Base-by-base conservation (phyloP, 2,888 invertebrate species). In the Eumacrocentrus americanus region DNA sequence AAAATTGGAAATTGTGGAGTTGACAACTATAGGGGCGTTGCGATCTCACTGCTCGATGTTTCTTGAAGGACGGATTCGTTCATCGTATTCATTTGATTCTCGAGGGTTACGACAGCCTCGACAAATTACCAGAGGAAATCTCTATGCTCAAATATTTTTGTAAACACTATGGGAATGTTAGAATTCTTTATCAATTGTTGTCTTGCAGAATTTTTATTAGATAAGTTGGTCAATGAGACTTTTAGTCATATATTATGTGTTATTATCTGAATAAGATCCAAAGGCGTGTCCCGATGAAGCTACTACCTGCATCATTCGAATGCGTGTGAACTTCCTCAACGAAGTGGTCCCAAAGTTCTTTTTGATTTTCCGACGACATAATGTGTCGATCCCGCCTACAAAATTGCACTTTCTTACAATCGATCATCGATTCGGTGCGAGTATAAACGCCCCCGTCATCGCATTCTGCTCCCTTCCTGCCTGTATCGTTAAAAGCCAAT, bases 111-210 rank as follows among this genome's bases (percentile, higher is more conserved):
- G 62, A 71, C 72, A 72, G 60, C 60, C 63, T 34, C 35, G 62
- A 71, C 72, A 72, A 71, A 75, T 76, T 74, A 69, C 67, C 46
- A 58, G 65, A n/a, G n/a, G n/a, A n/a, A n/a, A n/a, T n/a, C n/a
- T n/a, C n/a, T n/a, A n/a, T n/a, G n/a, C n/a, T n/a, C 68, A 69
- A 66, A 71, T 70, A 70, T 69, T 69, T 68, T 62, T 68, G 20
- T 44, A n/a, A 20, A n/a, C 40, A 40, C 18, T 18, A n/a, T n/a
- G n/a, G n/a, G n/a, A n/a, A n/a, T n/a, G n/a, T n/a, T n/a, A n/a
- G n/a, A n/a, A n/a, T n/a, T n/a, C n/a, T n/a, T n/a, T n/a, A n/a
- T n/a, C n/a, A n/a, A n/a, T n/a, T n/a, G n/a, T n/a, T n/a, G n/a
- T n/a, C n/a, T n/a, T n/a, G n/a, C n/a, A n/a, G n/a, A n/a, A n/a